These are phyloP conservation scores for Piprites chloris DNA, from an alignment of 2,113 vertebrate genomes.

Conservation along the genomic window DNA sequence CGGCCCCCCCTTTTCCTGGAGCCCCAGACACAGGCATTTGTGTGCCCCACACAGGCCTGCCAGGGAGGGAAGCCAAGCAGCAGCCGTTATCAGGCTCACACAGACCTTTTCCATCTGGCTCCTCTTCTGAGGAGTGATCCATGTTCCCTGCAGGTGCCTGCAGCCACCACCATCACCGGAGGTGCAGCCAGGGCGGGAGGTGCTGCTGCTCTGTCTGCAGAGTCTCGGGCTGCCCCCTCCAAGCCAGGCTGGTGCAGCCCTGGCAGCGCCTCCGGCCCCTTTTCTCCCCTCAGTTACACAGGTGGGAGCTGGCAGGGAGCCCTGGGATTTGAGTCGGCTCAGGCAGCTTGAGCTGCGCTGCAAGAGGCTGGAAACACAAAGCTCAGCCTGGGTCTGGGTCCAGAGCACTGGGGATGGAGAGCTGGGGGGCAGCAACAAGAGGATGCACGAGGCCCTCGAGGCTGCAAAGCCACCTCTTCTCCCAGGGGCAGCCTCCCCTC, in stretches of 20 bases:
- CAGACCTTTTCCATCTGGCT: constrained; percentile 36
- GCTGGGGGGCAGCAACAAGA: not conserved
- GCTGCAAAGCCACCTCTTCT: not conserved
- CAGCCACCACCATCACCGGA: not conserved
- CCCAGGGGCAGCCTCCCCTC: not conserved
- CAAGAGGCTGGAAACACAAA: not conserved
- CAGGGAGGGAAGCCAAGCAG: constrained; percentile 16
- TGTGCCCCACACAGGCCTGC: not conserved
- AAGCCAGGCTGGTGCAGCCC: not conserved
- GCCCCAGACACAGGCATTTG: not conserved
- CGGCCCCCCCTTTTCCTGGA: not conserved
- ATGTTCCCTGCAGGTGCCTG: not conserved
- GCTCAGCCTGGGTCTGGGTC: not conserved
- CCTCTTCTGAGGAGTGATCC: not conserved
- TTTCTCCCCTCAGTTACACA: not conserved
- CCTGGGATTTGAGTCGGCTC: rapidly evolving
- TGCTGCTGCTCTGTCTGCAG: not conserved
- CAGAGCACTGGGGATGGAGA: not conserved
- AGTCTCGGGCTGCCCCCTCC: not conserved
- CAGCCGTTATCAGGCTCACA: not conserved
- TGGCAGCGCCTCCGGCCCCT: not conserved
- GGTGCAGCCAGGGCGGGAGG: not conserved
- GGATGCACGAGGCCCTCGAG: not conserved
- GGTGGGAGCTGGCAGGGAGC: not conserved
- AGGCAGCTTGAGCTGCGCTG: not conserved